phyloP scores from a whole-genome alignment of 2,113 vertebrate genomes.

The Cephalophus harveyi region DNA sequence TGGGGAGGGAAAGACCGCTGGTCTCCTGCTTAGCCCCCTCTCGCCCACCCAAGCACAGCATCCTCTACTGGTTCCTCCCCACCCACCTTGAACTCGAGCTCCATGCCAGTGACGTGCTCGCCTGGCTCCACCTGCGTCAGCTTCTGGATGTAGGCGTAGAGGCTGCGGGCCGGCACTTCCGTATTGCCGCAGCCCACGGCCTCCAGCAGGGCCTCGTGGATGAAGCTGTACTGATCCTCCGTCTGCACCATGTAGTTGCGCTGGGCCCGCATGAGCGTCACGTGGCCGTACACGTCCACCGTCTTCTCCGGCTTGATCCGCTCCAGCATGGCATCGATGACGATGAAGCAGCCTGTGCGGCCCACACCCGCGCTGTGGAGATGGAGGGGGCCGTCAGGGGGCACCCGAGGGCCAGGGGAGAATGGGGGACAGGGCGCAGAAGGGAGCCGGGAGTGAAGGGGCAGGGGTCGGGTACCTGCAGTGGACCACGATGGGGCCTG shows the following conservation, averaged over 20 bases:
- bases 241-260: conserved; percentile 99
- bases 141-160: conserved; percentile 97
- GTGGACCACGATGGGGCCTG: conserved; percentile 95
- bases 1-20: background rate
- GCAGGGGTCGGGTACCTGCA: conserved; percentile 87
- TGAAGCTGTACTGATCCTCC: conserved; percentile 99
- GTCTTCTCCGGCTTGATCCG: conserved; percentile 97
- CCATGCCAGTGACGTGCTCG: conserved; percentile 97
- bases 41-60: fast-evolving
- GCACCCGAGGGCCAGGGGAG: fast-evolving
- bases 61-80: fast-evolving
- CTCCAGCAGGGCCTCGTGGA: conserved; percentile 97
- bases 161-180: conserved; percentile 93
- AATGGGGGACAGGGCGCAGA: fast-evolving
- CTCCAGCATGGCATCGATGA: conserved; percentile 98
- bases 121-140: conserved; percentile 93
- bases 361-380: conserved; percentile 91
- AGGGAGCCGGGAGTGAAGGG: fast-evolving
- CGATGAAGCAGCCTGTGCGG: conserved; percentile 96
- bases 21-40: fast-evolving
- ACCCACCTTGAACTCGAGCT: conserved; percentile 97
- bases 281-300: conserved; percentile 96
- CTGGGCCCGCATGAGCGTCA: conserved; percentile 97
- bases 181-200: conserved; percentile 97
- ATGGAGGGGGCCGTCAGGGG: fast-evolving